Base-by-base conservation (phyloP, 2,113 vertebrate species). In the Uropsilus gracilis region DNA sequence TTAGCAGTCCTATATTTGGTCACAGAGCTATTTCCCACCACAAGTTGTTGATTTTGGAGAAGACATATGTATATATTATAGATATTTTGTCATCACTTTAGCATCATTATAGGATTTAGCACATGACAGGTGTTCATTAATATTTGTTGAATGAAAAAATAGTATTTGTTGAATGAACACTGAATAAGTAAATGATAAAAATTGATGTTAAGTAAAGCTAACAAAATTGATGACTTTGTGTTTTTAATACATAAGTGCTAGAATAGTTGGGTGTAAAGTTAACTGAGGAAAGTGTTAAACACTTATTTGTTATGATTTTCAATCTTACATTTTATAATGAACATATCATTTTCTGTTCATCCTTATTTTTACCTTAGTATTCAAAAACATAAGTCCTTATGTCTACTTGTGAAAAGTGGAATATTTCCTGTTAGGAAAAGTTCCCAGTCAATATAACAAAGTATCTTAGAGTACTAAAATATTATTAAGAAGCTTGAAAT, bases 401-500 rank as follows among this genome's bases (percentile, higher is more conserved):
- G 6, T 57, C 57, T 80, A 48, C 68, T 87, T 61, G 34, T 53
- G 24, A 83, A 68, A 87, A 88, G 26, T 87, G 50, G 88, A 82
- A 37, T 59, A 90, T 50, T 44, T 30, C 28, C 42, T 75, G 28
- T 34, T 32, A n/a, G 22, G 10, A 68, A 86, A 94, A n/a, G 12
- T 8, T 55, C 7, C 69, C 59, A 46, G 10, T 94, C 69, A 28
- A 28, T 61, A 50, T 8, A 84, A 77, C 1, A 5, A 63, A 88
- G 8, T 53, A 53, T 71, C 17, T 83, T 77, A 42, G 39, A 83
- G 20, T 61, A 82, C n/a, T 83, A 69, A 69, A 69, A 88, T 69
- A 34, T 86, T 86, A 88, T 86, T 86, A 91, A 61, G 17, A 87
- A 87, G 1, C 12, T 50, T 91, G 61, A 75, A 59, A 83, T 87